These are phyloP conservation scores for Climacteris rufus DNA, from an alignment of 2,113 vertebrate genomes.

Conservation along the genomic window DNA sequence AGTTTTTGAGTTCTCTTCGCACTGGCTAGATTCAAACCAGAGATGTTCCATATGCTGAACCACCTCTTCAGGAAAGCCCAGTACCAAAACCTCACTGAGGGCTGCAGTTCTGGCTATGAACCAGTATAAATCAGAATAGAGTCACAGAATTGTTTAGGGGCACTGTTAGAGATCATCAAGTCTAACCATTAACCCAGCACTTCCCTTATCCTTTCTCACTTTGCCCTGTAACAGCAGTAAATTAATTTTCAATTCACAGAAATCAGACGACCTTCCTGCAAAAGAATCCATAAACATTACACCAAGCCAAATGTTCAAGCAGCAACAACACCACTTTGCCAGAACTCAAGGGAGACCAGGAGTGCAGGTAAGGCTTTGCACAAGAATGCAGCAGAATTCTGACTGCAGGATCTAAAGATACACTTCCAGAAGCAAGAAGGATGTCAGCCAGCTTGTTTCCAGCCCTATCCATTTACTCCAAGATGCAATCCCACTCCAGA, in stretches of 20 bases:
- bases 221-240: background rate
- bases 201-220: background rate
- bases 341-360: background rate
- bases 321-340: background rate
- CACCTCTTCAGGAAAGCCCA: background rate
- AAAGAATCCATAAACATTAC: background rate
- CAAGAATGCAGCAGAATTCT: background rate
- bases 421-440: background rate
- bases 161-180: background rate
- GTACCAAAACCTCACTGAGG: background rate
- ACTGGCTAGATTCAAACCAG: background rate
- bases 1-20: background rate
- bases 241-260: background rate
- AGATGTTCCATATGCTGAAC: background rate
- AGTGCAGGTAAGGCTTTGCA: background rate
- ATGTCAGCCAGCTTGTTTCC: background rate
- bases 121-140: background rate
- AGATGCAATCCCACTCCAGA: background rate
- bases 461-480: background rate
- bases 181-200: background rate
- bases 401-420: background rate
- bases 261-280: background rate
- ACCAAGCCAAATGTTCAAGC: background rate
- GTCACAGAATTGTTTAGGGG: background rate
- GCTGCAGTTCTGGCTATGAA: background rate